These are phyloP conservation scores for Cheilosia soror DNA, from an alignment of 2,888 invertebrate species.

Conservation along the genomic window DNA sequence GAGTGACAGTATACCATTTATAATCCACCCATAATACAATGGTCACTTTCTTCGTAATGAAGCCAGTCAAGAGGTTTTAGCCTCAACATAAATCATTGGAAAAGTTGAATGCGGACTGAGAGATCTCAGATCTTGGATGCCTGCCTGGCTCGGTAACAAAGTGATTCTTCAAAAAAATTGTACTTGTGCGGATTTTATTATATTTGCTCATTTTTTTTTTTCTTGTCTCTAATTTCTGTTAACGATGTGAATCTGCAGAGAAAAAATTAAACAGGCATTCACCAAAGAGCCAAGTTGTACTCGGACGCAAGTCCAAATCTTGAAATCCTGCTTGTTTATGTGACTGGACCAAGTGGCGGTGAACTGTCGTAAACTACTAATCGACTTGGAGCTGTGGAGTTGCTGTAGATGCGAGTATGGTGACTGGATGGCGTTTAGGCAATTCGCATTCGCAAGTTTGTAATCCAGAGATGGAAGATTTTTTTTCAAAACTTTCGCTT, in stretches of 20 bases:
- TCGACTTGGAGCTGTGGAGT: constrained; percentile 46
- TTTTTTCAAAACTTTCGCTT: constrained; percentile 73
- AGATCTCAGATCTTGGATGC: constrained; percentile 22
- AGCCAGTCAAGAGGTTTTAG: constrained; percentile 37
- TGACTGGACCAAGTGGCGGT: constrained; percentile 31
- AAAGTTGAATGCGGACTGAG: constrained; percentile 37
- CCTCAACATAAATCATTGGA: constrained; percentile 51
- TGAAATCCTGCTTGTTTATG: constrained; percentile 42
- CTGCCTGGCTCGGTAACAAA: constrained; percentile 37
- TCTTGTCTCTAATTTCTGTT: constrained; percentile 2
- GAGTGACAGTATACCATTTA: constrained; percentile 37
- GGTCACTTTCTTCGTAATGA: constrained; percentile 69
- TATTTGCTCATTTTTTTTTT: constrained; percentile 22
- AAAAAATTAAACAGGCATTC: constrained; percentile 47
- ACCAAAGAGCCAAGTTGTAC: constrained; percentile 52
- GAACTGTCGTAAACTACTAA: constrained; percentile 39
- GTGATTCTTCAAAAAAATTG: constrained; percentile 56
- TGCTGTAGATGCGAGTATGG: constrained; percentile 51
- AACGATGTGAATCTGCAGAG: constrained; percentile 48
- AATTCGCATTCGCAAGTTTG: constrained; percentile 20
- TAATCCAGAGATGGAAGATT: constrained; percentile 29
- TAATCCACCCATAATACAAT: constrained; percentile 53
- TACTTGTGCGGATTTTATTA: constrained; percentile 52
- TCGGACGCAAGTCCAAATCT: constrained; percentile 31
- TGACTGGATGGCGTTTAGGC: constrained; percentile 52